Base-by-base conservation (phyloP, 2,888 invertebrate genomes). In the Syrphus vitripennis region DNA sequence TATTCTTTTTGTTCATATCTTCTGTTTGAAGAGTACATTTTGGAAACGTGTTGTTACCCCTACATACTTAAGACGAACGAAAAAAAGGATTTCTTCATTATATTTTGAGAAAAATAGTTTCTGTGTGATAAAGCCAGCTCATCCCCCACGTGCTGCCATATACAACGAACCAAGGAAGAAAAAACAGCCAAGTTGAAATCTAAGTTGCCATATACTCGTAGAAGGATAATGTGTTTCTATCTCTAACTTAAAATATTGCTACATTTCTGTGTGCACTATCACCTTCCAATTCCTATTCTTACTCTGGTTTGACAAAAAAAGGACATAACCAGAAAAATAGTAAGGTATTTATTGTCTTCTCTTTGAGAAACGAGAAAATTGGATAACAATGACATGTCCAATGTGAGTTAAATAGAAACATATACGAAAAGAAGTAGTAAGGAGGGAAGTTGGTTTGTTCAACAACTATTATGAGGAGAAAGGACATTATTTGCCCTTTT, bases 341-440 rank as follows among this genome's bases (percentile, higher is more conserved):
- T n/a, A 16, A 24, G 50, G n/a, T n/a, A n/a, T n/a, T n/a, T 45
- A 72, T 72, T 67, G 42, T 53, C 61, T 53, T 63, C 31, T 42
- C 42, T 59, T 65, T 80, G 71, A 81, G 80, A 71, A 59, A 72
- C 21, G 65, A 55, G 77, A 77, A 81, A 86, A 86, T 86, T 81
- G 81, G 81, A 77, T 72, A 81, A 77, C 77, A 86, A 86, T 86
- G 84, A 81, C 77, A 72, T 34, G 61, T 50, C 72, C 29, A 81
- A 77, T 72, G 81, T 76, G 76, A 77, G 72, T 77, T 77, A 63
- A 81, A 81, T 72, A 29, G n/a, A n/a, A n/a, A n/a, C n/a, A n/a
- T n/a, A n/a, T n/a, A n/a, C n/a, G n/a, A n/a, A n/a, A n/a, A n/a
- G n/a, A n/a, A n/a, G n/a, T n/a, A n/a, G n/a, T n/a, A n/a, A n/a